Evolutionary conservation across 2,888 invertebrate species (phyloP).

Genomic region (Yponomeuta sedellus): DNA sequence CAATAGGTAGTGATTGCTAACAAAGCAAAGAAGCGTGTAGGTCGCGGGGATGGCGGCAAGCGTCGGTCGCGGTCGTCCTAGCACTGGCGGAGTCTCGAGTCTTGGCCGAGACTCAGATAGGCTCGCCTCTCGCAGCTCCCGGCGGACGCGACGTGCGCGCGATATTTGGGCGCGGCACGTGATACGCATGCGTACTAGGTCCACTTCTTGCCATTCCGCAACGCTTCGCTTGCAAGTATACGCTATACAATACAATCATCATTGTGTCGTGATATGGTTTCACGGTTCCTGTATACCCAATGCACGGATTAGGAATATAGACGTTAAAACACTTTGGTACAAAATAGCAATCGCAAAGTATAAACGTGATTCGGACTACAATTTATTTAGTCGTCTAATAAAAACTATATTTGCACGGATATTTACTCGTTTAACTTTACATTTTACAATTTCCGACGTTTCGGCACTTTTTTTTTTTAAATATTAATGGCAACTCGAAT

Average conservation of each 20-base stretch:
- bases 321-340: no score
- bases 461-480: no score
- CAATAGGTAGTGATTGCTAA: constrained; percentile 3
- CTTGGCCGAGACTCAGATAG: not conserved
- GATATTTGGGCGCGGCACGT: constrained; percentile 31
- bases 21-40: not conserved
- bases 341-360: no score
- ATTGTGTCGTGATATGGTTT: constrained; percentile 3
- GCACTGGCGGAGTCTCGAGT: constrained; percentile 7
- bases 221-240: not conserved
- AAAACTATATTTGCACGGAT: no score
- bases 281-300: constrained; percentile 11
- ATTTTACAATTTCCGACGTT: no score
- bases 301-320: no score
- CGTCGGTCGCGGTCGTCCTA: constrained; percentile 2
- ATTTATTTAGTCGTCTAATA: no score
- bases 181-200: constrained; percentile 31
- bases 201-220: not conserved
- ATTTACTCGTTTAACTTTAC: no score
- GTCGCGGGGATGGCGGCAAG: not conserved
- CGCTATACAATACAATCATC: not conserved
- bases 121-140: not conserved
- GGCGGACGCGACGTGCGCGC: constrained; percentile 10
- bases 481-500: no score
- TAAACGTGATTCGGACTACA: no score